phyloP scores from a whole-genome alignment of 2,797 vertebrate species.

The Sebastiscus tertius region DNA sequence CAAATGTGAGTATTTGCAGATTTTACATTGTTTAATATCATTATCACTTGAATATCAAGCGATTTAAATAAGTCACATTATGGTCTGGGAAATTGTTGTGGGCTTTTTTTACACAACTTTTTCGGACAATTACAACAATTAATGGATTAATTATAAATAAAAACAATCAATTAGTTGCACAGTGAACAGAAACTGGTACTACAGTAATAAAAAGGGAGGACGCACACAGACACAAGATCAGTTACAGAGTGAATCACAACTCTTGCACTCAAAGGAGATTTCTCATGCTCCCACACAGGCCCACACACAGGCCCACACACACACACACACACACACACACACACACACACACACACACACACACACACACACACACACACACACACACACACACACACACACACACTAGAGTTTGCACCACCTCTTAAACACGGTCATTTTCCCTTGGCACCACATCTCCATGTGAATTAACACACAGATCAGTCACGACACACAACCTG shows the following conservation, averaged over 20 bases:
- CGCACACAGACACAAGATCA: background rate
- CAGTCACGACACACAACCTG: conserved; percentile 66
- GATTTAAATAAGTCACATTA: background rate
- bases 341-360: background rate
- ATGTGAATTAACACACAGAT: conserved; percentile 70
- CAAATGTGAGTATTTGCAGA: background rate
- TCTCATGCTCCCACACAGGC: conserved; percentile 5
- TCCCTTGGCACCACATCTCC: conserved; percentile 61
- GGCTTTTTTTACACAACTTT: background rate
- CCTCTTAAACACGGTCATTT: conserved; percentile 75
- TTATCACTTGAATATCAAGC: background rate
- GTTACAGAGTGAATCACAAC: conserved; percentile 16
- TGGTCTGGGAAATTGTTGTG: background rate
- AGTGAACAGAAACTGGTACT: background rate
- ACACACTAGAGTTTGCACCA: conserved; percentile 43
- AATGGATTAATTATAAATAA: background rate
- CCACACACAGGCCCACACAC: background rate
- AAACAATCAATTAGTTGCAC: background rate
- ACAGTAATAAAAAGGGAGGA: background rate
- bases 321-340: no score
- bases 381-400: conserved; percentile 20
- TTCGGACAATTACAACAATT: background rate
- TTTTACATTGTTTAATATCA: background rate
- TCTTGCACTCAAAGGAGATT: background rate
- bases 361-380: conserved; percentile 17